Evolutionary conservation across 2,888 invertebrate genomes (phyloP), one percentile per base, ranked within the genome.

Genomic region (Lumbricus terrestris): DNA sequence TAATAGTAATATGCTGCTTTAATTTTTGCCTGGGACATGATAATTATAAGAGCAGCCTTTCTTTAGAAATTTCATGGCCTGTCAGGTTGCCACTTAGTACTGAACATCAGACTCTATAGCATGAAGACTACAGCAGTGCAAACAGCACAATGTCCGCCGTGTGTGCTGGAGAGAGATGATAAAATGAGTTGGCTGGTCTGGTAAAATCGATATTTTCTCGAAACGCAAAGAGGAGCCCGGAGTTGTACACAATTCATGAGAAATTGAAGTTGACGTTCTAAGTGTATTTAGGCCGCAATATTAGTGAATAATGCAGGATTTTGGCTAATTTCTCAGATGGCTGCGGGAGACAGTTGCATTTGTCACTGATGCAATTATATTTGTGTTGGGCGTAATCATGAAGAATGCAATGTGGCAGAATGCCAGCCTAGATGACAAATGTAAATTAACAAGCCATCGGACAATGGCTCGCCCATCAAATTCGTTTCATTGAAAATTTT

Each of bases 261-360:
- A 85, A 37, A 85, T 85, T 85, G 85, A 85, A 85, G 85, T 35
- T 33, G 85, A 85, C 85, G 37, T 85, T 85, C 13, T 85, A 85
- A 85, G 85, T 85, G 85, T 85, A 85, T 85, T 85, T 85, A 85
- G 34, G 85, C 85, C 34, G 85, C 37, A 37, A 34, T 37, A 85
- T 85, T 37, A 37, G 85, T 85, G 85, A 85, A 85, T 85, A 85
- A 35, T 85, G 85, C 85, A 85, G 85, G 35, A 85, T 85, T 85
- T 85, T 37, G 35, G 37, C 85, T 85, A 85, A 85, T 85, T 85
- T 85, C 85, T 85, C 85, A 85, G 35, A 85, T 85, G 85, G 85
- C 85, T 37, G 85, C 85, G 1, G 35, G 35, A 37, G 85, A 85
- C 34, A 34, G 34, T 35, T 85, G 85, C 85, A 85, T 37, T 85